Evolutionary conservation across 2,888 invertebrate species (phyloP), one percentile per base, ranked within the genome.

Genomic region (Chrysolina haemoptera): DNA sequence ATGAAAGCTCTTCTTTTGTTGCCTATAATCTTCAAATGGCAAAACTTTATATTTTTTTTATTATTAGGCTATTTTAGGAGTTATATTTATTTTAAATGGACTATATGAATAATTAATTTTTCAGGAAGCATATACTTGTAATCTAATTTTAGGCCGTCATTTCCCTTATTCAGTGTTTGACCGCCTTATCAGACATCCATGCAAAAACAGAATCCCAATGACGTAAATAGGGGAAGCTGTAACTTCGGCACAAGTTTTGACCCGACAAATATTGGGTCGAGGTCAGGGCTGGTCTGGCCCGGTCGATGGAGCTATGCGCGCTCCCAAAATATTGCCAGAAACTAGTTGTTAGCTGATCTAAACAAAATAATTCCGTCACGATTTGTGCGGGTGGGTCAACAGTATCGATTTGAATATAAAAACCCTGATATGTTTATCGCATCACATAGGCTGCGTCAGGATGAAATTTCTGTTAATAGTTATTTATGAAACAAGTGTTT

Each of bases 251-350:
- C 79, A 79, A 77, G 79, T 81, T 80, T 80, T 82, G 80, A 85
- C 85, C 85, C 80, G 85, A 79, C 81, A 80, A 80, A 78, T 55
- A 86, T 84, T 86, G 83, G 86, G 86, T 85, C 86, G 86, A 86
- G 86, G 86, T 86, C 86, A 86, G 86, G 86, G 86, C 85, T 85
- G 84, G 85, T 82, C 86, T 84, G 79, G 82, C 79, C 79, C 76
- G 83, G 83, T 85, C 86, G 85, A 85, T 86, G 84, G 82, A 86
- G 86, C 85, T 81, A 76, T 80, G 80, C 82, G 83, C 83, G 82
- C 82, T 79, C 67, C 66, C 66, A 48, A 53, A 66, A 66, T 66
- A 66, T 53, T 66, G 66, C 27, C 66, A 35, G 50, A 66, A 66
- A 66, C 48, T 66, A 66, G 48, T 48, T 27, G 66, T 53, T 53